These are phyloP conservation scores for Microplitis manilae DNA, from an alignment of 2,888 invertebrate genomes.

Conservation along the genomic window DNA sequence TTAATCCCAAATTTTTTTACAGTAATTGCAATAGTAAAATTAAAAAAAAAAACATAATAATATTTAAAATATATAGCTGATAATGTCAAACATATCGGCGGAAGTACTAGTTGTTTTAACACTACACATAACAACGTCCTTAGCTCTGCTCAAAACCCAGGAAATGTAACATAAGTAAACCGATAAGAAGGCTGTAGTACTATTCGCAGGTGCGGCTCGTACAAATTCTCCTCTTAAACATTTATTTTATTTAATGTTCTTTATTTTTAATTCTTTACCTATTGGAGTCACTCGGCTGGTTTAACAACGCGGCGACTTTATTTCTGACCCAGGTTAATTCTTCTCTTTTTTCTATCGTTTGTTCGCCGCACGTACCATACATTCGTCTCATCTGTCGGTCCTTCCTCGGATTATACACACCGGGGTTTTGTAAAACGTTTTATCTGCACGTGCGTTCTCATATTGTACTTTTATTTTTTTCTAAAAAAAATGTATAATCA, in stretches of 20 bases:
- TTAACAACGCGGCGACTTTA: not conserved
- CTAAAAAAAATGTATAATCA: not conserved
- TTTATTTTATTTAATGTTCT: not conserved
- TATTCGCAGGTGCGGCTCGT: not conserved
- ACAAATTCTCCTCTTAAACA: not conserved
- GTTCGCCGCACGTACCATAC: not conserved
- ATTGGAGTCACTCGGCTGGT: not conserved
- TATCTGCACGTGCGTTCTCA: not conserved
- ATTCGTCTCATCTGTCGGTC: not conserved
- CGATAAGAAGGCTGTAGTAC: not conserved
- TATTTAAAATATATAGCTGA: no score
- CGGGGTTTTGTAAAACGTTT: not conserved
- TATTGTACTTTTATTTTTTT: not conserved
- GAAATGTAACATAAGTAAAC: not conserved
- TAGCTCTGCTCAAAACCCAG: not conserved
- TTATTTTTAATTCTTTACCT: not conserved
- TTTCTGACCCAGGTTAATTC: slow-evolving; percentile 1
- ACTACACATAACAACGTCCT: no score
- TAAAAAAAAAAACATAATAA: no score
- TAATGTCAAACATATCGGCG: not conserved
- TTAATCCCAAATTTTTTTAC: no score
- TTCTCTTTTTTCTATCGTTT: not conserved
- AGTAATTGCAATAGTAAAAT: no score
- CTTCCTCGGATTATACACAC: not conserved
- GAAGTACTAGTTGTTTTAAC: not conserved